Evolutionary conservation across 2,797 vertebrate species (phyloP), one percentile per base, ranked within the genome.

Genomic region (Onychomys leucogaster): DNA sequence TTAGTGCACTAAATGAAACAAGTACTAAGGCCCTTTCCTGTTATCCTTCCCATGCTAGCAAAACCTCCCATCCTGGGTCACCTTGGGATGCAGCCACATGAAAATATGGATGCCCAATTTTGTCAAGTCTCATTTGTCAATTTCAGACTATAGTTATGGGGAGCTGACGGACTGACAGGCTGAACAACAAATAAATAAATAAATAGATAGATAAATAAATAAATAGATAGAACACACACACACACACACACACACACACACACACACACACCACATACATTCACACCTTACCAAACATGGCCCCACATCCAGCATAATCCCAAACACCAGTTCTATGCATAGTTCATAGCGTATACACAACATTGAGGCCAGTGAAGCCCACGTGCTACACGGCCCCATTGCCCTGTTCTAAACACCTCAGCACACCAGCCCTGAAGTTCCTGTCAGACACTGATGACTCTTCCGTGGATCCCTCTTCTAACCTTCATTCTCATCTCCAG

Each of bases 171-270:
- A 81, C 57, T 41, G 82, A 94, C 57, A 81, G 69, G 43, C 94
- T 80, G n/a, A 73, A 43, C 71, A 37, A 80, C 37, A 86, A 91
- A 86, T 94, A 75, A 92, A 91, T 82, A 89, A 37, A 17, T 27
- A 49, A 27, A 86, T 29, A 12, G n/a, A 80, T 43, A 86, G 89
- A 89, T 94, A 75, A 90, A 91, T 83, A 86, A 91, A 89, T 94
- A 75, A 92, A 91, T 83, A 91, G 37, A 37, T 25, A 67, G n/a
- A n/a, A n/a, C 41, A 37, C 65, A 69, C 29, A 78, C 81, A 25
- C 52, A 89, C 63, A 88, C 84, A 89, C 65, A 95, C 23, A 52
- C 52, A 37, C 9, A 78, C 23, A 34, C 32, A 12, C 37, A 71
- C 89, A 84, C 86, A 23, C 67, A 91, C 71, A 90, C 89, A 78